Evolutionary conservation across 2,888 invertebrate species (phyloP).

Genomic region (Orthonychiurus folsomi): DNA sequence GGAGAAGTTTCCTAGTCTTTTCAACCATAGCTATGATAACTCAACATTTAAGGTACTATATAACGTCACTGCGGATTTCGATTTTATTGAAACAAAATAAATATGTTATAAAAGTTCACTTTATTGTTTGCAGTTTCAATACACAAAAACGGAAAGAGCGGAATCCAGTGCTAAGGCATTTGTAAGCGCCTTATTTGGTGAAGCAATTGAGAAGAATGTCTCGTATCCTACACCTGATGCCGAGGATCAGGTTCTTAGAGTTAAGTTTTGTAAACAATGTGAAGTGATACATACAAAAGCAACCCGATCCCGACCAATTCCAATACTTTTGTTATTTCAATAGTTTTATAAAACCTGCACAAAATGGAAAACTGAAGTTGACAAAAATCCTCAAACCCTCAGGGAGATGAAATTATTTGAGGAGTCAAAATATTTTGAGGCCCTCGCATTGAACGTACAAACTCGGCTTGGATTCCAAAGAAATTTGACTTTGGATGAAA

Average conservation of each 20-base stretch:
- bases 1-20: conserved; percentile 57
- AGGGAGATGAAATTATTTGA: conserved; percentile 38
- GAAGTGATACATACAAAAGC: not conserved
- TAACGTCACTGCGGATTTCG: too few species aligned
- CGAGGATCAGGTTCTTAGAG: conserved; percentile 59
- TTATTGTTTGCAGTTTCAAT: conserved; percentile 67
- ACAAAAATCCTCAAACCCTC: conserved; percentile 45
- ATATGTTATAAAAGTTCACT: too few species aligned
- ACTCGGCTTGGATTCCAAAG: conserved; percentile 53
- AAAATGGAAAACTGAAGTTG: conserved; percentile 60
- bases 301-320: too few species aligned
- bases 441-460: conserved; percentile 48
- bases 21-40: conserved; percentile 55
- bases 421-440: conserved; percentile 20
- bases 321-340: too few species aligned
- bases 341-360: conserved; percentile 70
- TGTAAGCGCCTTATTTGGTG: conserved; percentile 61
- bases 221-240: conserved; percentile 57
- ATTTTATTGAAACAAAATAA: not conserved
- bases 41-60: conserved; percentile 51
- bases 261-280: conserved; percentile 43
- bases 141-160: conserved; percentile 67
- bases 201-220: conserved; percentile 54
- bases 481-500: conserved; percentile 45
- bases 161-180: conserved; percentile 66